Percentiles rank a stretch among this genome's conserved stretches.
Conservation (phyloP, 2,113 vertebrate species). For the Pitta sordida region DNA sequence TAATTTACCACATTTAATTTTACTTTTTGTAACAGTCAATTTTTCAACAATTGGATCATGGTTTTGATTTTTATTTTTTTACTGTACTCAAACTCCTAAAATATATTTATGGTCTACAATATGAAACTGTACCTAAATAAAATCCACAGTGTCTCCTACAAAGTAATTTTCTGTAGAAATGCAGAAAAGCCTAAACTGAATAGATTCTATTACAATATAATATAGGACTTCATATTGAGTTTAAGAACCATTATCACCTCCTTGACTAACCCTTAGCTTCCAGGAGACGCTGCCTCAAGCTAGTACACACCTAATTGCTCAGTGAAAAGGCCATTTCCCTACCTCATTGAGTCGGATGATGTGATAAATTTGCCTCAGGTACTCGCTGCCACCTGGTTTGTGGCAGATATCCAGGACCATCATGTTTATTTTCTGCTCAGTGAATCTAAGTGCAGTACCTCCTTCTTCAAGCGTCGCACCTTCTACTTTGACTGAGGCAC, state of each 20-base stretch:
- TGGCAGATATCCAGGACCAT: constrained; percentile 98
- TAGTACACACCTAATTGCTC: constrained; percentile 97
- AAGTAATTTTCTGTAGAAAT: constrained; percentile 57
- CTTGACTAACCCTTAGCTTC: constrained; percentile 82
- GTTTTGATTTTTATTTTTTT: not conserved
- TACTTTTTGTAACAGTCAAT: not conserved
- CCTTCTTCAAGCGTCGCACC: constrained; percentile 67
- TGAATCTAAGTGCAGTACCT: constrained; percentile 81
- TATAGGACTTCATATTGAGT: constrained; percentile 73
- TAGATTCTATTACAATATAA: constrained; percentile 64
- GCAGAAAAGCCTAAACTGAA: constrained; percentile 58
- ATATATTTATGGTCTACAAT: not conserved
- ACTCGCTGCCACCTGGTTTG: constrained; percentile 94
- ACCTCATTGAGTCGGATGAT: constrained; percentile 99
- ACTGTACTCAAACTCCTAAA: constrained; percentile 19
- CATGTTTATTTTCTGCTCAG: constrained; percentile 97
- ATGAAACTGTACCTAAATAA: constrained; percentile 62
- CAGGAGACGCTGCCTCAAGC: constrained; percentile 89
- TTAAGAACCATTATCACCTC: constrained; percentile 78
- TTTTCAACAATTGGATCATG: not conserved
- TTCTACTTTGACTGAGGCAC: constrained; percentile 75
- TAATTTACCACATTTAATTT: not conserved
- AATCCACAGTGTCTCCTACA: constrained; percentile 47
- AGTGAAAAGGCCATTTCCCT: constrained; percentile 91
- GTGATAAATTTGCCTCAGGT: constrained; percentile 99